A percentile compares a stretch with the other conserved stretches of the same genome.
phyloP scores from a whole-genome alignment of 2,113 vertebrate species.

The Mixornis gularis region DNA sequence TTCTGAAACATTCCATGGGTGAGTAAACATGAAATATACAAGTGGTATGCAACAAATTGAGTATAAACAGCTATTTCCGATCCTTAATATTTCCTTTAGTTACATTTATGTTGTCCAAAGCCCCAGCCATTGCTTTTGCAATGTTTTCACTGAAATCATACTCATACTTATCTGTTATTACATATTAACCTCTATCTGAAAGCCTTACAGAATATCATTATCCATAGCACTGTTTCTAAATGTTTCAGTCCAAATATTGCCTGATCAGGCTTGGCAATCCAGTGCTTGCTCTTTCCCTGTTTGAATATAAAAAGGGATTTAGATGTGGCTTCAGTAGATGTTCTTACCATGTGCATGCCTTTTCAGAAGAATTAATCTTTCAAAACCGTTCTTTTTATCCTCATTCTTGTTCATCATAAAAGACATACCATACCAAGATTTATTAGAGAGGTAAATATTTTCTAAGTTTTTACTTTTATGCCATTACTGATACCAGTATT shows the following conservation, averaged over 20 bases:
- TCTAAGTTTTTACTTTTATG: neutral
- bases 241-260: neutral
- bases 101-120: neutral
- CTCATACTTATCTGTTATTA: neutral
- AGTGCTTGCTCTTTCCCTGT: neutral
- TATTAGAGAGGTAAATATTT: neutral
- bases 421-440: neutral
- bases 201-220: neutral
- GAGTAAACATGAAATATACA: neutral
- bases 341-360: neutral
- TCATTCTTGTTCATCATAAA: neutral
- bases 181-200: neutral
- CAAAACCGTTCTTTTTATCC: neutral
- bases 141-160: neutral
- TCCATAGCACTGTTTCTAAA: neutral
- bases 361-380: neutral
- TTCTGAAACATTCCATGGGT: neutral
- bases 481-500: neutral
- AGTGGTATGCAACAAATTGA: neutral
- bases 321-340: neutral
- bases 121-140: neutral
- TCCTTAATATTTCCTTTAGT: neutral
- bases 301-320: neutral
- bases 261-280: neutral
- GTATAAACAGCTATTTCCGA: slow-evolving; percentile 2